phyloP scores from a whole-genome alignment of 1,140 invertebrate genomes.

The Drosophila repletoides region DNA sequence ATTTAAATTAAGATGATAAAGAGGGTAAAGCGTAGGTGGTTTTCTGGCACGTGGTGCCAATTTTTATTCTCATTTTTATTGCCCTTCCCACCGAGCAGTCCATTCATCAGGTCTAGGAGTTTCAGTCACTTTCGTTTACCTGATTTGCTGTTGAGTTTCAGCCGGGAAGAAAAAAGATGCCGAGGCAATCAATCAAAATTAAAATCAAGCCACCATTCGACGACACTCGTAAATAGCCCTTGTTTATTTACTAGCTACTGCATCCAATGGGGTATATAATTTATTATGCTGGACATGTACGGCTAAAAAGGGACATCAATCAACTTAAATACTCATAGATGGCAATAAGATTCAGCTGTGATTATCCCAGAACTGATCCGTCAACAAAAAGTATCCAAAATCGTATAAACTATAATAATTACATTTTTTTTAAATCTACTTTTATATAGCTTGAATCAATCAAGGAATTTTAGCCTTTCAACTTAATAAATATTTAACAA shows the following conservation, averaged over 20 bases:
- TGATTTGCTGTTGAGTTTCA: background rate
- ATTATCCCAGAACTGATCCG: no score
- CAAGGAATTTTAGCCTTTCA: no score
- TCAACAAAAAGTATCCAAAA: no score
- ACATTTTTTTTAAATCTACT: no score
- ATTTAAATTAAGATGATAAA: no score
- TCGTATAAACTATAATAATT: no score
- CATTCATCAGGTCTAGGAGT: background rate
- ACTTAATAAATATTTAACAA: no score
- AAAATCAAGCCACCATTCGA: conserved; percentile 55
- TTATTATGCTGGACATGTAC: conserved; percentile 5
- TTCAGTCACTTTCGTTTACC: conserved; percentile 13
- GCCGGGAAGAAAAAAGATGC: conserved; percentile 31
- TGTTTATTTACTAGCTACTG: conserved; percentile 17
- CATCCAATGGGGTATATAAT: background rate
- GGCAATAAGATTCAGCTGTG: background rate
- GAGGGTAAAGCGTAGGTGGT: no score
- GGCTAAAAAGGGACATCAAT: conserved; percentile 5
- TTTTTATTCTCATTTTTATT: conserved; percentile 6
- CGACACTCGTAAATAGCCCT: conserved; percentile 48
- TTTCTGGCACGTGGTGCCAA: background rate
- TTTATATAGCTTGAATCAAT: no score
- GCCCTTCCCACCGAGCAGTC: background rate
- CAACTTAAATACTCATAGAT: background rate
- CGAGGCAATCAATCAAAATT: conserved; percentile 72